A percentile compares a stretch with the other conserved stretches of the same genome.
phyloP scores from a whole-genome alignment of 2,113 vertebrate genomes.

The rabbit (Oryctolagus cuniculus) region mOryCun1.1 NC_091448.1:43301001-43301500 shows the following conservation, averaged over 20 bases:
- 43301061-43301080: slow-evolving; percentile 8
- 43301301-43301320: too few species aligned
- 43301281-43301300: neutral
- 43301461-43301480: too few species aligned
- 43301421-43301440: neutral
- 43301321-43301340: neutral
- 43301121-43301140: neutral
- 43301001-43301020: slow-evolving; percentile 50
- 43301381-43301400: slow-evolving; percentile 5
- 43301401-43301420: neutral
- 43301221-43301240: neutral
- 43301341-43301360: too few species aligned
- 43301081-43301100: neutral
- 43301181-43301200: neutral
- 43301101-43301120: neutral
- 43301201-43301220: neutral
- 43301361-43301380: too few species aligned
- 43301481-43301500: neutral
- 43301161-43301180: slow-evolving; percentile 20
- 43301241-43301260: neutral
- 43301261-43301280: neutral
- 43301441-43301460: neutral
- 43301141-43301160: neutral
- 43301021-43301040: neutral
- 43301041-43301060: slow-evolving; percentile 36